Conservation (phyloP, 2,888 invertebrate species). For the Cephus rjabovi region DNA sequence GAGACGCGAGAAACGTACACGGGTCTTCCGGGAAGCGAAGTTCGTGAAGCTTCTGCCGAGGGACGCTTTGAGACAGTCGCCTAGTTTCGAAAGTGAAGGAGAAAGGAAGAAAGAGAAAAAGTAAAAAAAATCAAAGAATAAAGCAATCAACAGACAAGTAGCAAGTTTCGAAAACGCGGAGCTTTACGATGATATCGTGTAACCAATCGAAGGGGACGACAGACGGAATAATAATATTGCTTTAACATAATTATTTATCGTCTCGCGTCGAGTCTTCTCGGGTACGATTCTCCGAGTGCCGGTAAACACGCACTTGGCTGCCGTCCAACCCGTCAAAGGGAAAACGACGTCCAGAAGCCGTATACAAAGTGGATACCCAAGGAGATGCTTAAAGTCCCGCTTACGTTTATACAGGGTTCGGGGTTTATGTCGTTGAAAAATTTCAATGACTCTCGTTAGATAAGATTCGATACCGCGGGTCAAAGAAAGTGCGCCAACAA, state of each 20-base stretch:
- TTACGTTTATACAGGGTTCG: background rate
- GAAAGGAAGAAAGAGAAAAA: background rate
- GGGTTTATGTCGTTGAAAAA: background rate
- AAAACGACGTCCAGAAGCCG: background rate
- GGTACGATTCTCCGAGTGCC: slow-evolving; percentile 39
- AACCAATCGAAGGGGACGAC: background rate
- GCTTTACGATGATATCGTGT: background rate
- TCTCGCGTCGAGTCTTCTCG: slow-evolving; percentile 15
- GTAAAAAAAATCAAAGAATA: slow-evolving; percentile 6
- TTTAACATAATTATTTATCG: background rate
- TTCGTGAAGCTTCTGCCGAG: background rate
- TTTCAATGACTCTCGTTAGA: background rate
- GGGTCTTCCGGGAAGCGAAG: slow-evolving; percentile 29
- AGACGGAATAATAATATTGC: background rate
- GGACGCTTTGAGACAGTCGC: slow-evolving; percentile 1
- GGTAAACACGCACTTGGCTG: slow-evolving; percentile 54
- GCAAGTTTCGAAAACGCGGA: background rate
- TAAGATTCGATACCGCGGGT: background rate
- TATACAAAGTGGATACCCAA: background rate
- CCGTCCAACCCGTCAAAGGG: slow-evolving; percentile 16
- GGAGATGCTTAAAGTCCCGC: background rate
- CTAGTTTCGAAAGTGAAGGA: slow-evolving; percentile 1
- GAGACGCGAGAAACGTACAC: slow-evolving; percentile 17
- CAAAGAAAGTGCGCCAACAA: background rate
- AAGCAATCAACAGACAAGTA: slow-evolving; percentile 6